A percentile compares a stretch with the other conserved stretches of the same genome.
Evolutionary conservation across 2,888 invertebrate genomes (phyloP).

Genomic region (Melanophora roralis): DNA sequence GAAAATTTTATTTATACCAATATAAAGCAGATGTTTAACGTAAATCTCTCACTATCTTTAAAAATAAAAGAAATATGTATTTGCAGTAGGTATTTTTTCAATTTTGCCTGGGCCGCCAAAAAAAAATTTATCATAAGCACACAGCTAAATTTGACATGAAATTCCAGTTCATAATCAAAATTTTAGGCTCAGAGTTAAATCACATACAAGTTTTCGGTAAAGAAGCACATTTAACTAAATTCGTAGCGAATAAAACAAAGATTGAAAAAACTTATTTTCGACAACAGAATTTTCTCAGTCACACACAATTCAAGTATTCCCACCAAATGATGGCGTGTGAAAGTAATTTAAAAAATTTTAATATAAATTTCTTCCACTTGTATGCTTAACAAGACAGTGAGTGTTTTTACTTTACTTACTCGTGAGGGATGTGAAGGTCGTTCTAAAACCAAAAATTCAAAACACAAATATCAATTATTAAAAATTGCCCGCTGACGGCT

Average conservation of each 20-base stretch:
- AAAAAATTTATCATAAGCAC: not conserved
- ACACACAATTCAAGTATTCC: constrained; percentile 65
- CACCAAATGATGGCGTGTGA: constrained; percentile 69
- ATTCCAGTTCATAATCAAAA: constrained; percentile 53
- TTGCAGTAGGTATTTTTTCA: constrained; percentile 19
- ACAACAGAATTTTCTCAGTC: constrained; percentile 67
- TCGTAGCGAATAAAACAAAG: constrained; percentile 63
- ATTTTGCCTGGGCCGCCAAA: not conserved
- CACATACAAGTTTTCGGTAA: constrained; percentile 51
- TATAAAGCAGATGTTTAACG: constrained; percentile 58
- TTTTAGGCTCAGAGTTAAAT: constrained; percentile 49
- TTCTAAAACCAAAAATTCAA: constrained; percentile 6
- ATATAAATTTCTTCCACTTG: constrained; percentile 50
- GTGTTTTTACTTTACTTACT: not conserved
- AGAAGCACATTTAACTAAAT: constrained; percentile 52
- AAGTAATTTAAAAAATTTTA: constrained; percentile 69
- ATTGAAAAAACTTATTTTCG: constrained; percentile 49
- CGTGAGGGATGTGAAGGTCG: constrained; percentile 13
- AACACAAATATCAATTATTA: constrained; percentile 14
- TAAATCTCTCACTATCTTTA: constrained; percentile 52
- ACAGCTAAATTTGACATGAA: constrained; percentile 33
- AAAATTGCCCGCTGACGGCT: constrained; percentile 29
- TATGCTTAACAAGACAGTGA: constrained; percentile 8
- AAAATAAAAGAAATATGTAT: constrained; percentile 43
- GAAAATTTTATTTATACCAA: constrained; percentile 49